Base-by-base conservation (phyloP, 2,797 vertebrate species). In the Pagetopsis macropterus region DNA sequence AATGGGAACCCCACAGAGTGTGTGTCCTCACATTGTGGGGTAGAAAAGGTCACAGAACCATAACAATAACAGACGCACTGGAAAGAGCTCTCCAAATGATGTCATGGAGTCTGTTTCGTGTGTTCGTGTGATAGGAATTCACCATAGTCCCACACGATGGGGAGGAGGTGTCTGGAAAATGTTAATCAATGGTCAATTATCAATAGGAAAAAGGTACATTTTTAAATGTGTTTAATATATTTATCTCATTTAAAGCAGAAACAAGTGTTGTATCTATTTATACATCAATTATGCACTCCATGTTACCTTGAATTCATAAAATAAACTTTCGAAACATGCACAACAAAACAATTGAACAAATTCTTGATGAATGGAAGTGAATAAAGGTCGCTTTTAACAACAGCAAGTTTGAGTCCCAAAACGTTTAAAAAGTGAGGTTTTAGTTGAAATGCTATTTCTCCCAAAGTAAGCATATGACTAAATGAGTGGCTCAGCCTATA, bases 81-180 rank as follows among this genome's bases (percentile, higher is more conserved):
- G 88, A 91, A 87, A 91, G 65, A 88, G 58, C 33, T 19, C 15
- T 70, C 48, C 23, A 51, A 23, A 72, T 92, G 87, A 89, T 86
- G 86, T 90, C 81, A 91, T 87, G 54, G 19, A 54, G 69, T 78
- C 67, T 86, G 75, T 80, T 83, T 74, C 66, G 48, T 84, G 82
- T 84, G 74, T 70, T n/a, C 33, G 17, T 76, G 45, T 21, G n/a
- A 75, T 15, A 76, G 78, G 72, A 83, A 86, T 87, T 73, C 44
- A 72, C 40, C 1, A 19, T 17, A 59, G 75, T 75, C 69, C 61
- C 41, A 64, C 44, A 81, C 45, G 10, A 48, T 17, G 3, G 33
- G 21, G 48, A 58, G n/a, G 56, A 68, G 17, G 56, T 45, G 68
- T 73, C 64, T 87, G 75, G 82, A 77, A 76, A 83, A 73, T 70